Evolutionary conservation across 2,113 vertebrate genomes (phyloP), one percentile per base, ranked within the genome.

Genomic region (Ophiodon elongatus): DNA sequence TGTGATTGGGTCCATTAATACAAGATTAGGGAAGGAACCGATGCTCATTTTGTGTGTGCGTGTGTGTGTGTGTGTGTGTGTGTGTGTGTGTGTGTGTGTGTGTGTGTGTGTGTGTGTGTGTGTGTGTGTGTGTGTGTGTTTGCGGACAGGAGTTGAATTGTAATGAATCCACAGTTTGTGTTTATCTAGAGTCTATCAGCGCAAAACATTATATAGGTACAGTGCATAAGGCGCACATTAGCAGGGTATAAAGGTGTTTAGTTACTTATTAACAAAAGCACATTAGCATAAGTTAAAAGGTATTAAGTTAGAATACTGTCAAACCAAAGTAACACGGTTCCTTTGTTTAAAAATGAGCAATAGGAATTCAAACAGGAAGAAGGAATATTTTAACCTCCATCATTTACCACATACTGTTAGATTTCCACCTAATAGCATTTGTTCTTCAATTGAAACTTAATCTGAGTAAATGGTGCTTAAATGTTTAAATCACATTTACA

Each of bases 401-500:
- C 86, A 76, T 89, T 93, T 84, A 82, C 78, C 77, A 76, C 88
- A 90, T 91, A 92, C 87, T 88, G 83, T 86, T 89, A 88, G 93
- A 93, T 92, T 94, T 93, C 74, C 83, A 88, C 91, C 90, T 94
- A 94, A 93, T 94, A 92, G 92, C 93, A 94, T 94, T 94, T 94
- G 93, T 94, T 91, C 89, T 92, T 87, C 93, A 94, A 94, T 94
- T 93, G 90, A 91, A 94, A 90, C 87, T 91, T 94, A 94, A 94
- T 94, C 91, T 82, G 93, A 81, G 91, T 93, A 94, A 94, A 94
- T 94, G 91, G 94, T 93, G 92, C 94, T 89, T 94, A 94, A 94
- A 94, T 94, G 94, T 93, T 94, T 94, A 94, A 94, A 94, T 94
- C 93, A 94, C 94, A 94, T 94, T 94, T 93, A 94, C 94, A 94